Percentiles rank a stretch among this genome's conserved stretches.
Evolutionary conservation across 2,113 vertebrate genomes (phyloP).

Genomic region (Lynx canadensis): DNA sequence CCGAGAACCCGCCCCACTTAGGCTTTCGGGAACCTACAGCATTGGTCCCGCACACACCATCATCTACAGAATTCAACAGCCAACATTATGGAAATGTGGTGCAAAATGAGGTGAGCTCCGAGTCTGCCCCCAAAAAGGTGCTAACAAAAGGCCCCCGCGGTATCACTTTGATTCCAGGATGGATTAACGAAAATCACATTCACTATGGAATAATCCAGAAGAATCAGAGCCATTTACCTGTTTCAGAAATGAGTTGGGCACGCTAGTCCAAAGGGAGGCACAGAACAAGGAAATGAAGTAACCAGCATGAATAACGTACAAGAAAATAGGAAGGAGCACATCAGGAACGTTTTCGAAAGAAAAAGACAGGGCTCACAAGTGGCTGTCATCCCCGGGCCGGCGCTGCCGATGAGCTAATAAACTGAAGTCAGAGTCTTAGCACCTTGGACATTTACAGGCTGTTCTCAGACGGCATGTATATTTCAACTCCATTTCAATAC

Average conservation of each 20-base stretch:
- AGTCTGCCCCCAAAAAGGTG: constrained; percentile 44
- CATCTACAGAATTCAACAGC: constrained; percentile 74
- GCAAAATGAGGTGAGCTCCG: constrained; percentile 54
- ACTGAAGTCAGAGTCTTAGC: not conserved
- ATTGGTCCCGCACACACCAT: not conserved
- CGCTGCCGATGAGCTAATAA: not conserved
- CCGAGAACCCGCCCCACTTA: constrained; percentile 57
- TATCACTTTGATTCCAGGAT: constrained; percentile 59
- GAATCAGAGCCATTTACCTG: constrained; percentile 80
- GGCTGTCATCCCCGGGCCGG: not conserved
- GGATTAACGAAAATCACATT: constrained; percentile 59
- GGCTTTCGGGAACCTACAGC: constrained; percentile 12
- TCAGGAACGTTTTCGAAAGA: not conserved
- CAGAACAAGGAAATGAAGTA: constrained; percentile 76
- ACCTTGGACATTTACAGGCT: not conserved
- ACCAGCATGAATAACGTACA: constrained; percentile 50
- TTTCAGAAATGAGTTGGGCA: constrained; percentile 78
- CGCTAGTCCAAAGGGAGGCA: constrained; percentile 70
- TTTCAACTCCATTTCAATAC: not conserved
- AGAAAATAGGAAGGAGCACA: constrained; percentile 46
- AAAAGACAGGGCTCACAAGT: not conserved
- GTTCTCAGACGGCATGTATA: not conserved
- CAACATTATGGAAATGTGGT: not conserved
- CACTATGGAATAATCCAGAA: constrained; percentile 48
- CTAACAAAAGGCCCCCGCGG: constrained; percentile 1